Conservation (phyloP, 2,113 vertebrate genomes). For the Genyomyrus donnyi region DNA sequence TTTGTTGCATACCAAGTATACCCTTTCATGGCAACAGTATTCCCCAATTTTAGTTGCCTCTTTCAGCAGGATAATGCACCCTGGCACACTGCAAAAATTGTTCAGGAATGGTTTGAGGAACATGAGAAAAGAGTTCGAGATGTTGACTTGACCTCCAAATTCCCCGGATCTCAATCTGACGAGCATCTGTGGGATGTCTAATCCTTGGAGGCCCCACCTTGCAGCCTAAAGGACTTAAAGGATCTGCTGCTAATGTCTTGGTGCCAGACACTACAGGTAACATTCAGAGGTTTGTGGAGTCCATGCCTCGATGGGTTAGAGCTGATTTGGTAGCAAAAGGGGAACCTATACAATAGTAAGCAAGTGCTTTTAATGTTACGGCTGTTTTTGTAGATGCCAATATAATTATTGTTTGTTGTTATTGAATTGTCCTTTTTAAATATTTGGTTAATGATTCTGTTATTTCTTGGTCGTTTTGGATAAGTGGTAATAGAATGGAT, state of each 20-base stretch:
- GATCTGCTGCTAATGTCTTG: not conserved
- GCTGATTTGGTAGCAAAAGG: not conserved
- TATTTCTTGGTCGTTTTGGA: not conserved
- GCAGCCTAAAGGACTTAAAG: not conserved
- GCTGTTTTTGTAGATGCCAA: not conserved
- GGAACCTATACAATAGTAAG: not conserved
- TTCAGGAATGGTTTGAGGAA: not conserved
- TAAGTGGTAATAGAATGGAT: not conserved
- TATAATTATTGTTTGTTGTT: not conserved
- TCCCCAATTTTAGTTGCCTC: not conserved
- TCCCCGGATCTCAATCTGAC: not conserved
- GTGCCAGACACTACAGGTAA: not conserved
- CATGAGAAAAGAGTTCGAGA: not conserved
- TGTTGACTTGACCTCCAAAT: not conserved
- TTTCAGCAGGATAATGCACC: not conserved
- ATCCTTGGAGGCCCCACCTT: not conserved
- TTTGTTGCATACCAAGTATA: not conserved
- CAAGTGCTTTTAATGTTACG: not conserved
- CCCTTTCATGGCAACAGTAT: not conserved
- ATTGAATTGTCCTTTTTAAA: not conserved
- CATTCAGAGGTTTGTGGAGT: not conserved
- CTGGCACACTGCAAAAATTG: not conserved
- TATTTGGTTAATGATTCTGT: not conserved
- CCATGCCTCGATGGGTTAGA: not conserved
- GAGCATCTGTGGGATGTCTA: not conserved